Base-by-base conservation (phyloP, 1,140 invertebrate genomes). In the Cydia splendana region DNA sequence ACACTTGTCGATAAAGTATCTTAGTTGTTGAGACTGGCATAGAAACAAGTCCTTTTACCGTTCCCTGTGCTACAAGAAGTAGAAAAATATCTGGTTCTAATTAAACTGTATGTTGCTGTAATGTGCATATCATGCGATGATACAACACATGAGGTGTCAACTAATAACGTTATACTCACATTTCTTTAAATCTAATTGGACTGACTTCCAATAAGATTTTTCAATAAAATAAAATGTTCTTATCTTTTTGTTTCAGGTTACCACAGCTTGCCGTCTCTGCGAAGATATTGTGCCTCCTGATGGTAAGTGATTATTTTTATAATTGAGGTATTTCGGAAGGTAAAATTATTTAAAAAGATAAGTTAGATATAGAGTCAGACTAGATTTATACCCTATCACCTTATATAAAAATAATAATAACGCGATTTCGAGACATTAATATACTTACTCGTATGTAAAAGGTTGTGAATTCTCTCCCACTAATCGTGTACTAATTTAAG, bases 261-360 rank as follows among this genome's bases (percentile, higher is more conserved):
- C 95, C 96, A 96, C 96, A 96, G 95, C 96, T 96, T 96, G 96
- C 95, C 95, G 95, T 96, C 95, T 96, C 96, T 95, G 96, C 95
- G 94, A 96, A 96, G 95, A 96, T 96, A 96, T 95, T 96, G 95
- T 96, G 95, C 95, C 95, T 96, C 95, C 95, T 96, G 95, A 96
- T 96, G 96, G 96, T 96, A 91, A 96, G 95, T 95, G 45, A 74
- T 77, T 15, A 76, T 77, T 24, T 75, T 28, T 69, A 48, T 71
- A 28, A 34, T 69, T 30, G 0, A 65, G 20, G 71, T 10, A 42
- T 71, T 48, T 77, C 69, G 18, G 74, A 73, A 69, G 38, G 9
- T 38, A 74, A 65, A 9, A 15, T 76, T 48, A 30, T 34, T 34
- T 34, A 34, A 6, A 6, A 34, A 34, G 2, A 30, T 30, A 34